Conservation (phyloP, 2,113 vertebrate species). For the Carollia perspicillata region DNA sequence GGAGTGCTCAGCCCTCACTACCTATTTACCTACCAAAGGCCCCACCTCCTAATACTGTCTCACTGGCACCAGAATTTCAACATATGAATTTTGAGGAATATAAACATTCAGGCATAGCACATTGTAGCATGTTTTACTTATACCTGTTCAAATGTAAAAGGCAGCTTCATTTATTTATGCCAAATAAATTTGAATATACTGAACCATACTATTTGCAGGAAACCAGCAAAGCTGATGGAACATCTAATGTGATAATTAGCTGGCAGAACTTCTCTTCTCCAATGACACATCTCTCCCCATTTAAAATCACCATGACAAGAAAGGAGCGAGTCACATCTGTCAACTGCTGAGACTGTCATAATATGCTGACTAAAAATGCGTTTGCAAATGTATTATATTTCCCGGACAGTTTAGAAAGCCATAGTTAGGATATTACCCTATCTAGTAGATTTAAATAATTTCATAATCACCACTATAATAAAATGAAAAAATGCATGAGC, state of each 20-base stretch:
- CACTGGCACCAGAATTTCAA: not conserved
- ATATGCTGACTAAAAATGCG: not conserved
- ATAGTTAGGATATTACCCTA: not conserved
- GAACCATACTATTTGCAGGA: not conserved
- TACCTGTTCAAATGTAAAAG: conserved; percentile 22
- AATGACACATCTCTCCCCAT: not conserved
- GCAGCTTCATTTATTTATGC: not conserved
- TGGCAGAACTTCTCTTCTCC: not conserved
- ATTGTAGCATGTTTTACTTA: not conserved
- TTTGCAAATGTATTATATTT: conserved; percentile 3
- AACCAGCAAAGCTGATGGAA: not conserved
- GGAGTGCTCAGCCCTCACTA: not conserved
- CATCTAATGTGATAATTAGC: conserved; percentile 34
- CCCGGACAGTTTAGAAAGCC: not conserved
- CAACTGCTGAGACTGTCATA: conserved; percentile 8
- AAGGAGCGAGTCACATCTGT: not conserved
- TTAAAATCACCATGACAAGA: conserved; percentile 18
- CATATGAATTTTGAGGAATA: not conserved
- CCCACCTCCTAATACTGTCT: not conserved
- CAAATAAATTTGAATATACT: not conserved
- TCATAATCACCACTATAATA: conserved; percentile 1
- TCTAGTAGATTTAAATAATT: not conserved
- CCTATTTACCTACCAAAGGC: not conserved
- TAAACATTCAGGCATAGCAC: not conserved
- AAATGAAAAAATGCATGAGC: not conserved